Evolutionary conservation across 2,888 invertebrate genomes (phyloP), one percentile per base, ranked within the genome.

Genomic region (Phrixothrix hirtus): DNA sequence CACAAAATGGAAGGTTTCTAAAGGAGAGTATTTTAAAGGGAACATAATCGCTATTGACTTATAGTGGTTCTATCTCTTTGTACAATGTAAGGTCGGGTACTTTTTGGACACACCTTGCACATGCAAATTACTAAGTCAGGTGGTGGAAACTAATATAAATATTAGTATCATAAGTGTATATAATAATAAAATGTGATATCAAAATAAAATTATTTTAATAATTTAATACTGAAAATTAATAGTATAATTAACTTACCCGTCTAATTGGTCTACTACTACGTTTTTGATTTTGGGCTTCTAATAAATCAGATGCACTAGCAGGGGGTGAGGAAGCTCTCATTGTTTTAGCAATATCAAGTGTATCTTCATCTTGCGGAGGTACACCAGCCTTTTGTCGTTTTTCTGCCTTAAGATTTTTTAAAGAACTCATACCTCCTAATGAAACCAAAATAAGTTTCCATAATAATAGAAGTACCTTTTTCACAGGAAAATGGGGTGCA

Each of bases 401-500:
- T 54, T 79, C 81, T 47, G 79, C 70, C 77, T 96, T 96, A 42
- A 89, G 77, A 60, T 86, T 83, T 67, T 88, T 87, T 16, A 97
- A 77, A 46, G 88, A 86, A 50, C 88, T 86, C 69, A 92, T 92
- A 4, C 97, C 98, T 13, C 99, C 99, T 37, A 99, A 79, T 9
- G 92, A 89, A 1, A 96, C 87, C 41, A 99, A 79, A 49, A 97
- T 84, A 6, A 94, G 84, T 79, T 99, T 99, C 99, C 99, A 99
- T 1, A 97, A 75, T 11, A 99, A 78, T 36, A 99, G 78, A 11
- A 99, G 79, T 6, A 98, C 92, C 78, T 99, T 99, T 74, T 96
- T 97, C 86, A 99, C 97, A 1, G 99, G 99, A 77, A 95, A 98
- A 78, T 98, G 96, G 11, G 97, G 95, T 3, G 94, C 91, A 15